phyloP scores from a whole-genome alignment of 1,140 invertebrate genomes.

The Sipha flava region DNA sequence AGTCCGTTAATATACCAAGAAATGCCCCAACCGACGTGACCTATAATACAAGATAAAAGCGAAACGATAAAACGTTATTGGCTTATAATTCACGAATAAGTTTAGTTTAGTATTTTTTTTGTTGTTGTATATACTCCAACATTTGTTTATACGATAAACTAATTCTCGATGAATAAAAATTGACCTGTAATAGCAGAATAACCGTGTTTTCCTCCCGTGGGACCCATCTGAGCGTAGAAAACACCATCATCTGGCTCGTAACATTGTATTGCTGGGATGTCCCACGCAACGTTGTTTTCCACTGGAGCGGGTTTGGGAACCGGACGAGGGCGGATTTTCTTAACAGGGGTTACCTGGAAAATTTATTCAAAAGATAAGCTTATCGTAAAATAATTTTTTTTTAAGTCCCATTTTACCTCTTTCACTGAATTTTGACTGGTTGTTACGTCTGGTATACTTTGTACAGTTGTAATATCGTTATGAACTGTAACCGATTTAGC shows the following conservation, averaged over 20 bases:
- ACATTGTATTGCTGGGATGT: constrained; percentile 78
- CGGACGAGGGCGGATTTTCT: constrained; percentile 4
- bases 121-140: background rate
- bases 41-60: constrained; percentile 46
- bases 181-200: constrained; percentile 77
- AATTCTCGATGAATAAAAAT: background rate
- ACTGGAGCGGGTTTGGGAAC: constrained; percentile 56
- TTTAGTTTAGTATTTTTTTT: background rate
- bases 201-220: constrained; percentile 76
- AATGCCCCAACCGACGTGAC: constrained; percentile 86
- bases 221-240: constrained; percentile 84
- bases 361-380: background rate
- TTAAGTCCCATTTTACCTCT: background rate
- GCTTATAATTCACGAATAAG: background rate
- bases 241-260: constrained; percentile 81
- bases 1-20: constrained; percentile 94
- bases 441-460: background rate
- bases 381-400: background rate
- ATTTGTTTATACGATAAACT: background rate
- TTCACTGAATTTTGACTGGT: background rate
- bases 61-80: background rate
- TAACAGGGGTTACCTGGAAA: background rate
- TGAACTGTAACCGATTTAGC: constrained; percentile 37
- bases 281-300: constrained; percentile 57
- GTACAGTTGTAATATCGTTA: constrained; percentile 31